Base-by-base conservation (phyloP, 2,797 vertebrate genomes). In the Glossophaga mutica region DNA sequence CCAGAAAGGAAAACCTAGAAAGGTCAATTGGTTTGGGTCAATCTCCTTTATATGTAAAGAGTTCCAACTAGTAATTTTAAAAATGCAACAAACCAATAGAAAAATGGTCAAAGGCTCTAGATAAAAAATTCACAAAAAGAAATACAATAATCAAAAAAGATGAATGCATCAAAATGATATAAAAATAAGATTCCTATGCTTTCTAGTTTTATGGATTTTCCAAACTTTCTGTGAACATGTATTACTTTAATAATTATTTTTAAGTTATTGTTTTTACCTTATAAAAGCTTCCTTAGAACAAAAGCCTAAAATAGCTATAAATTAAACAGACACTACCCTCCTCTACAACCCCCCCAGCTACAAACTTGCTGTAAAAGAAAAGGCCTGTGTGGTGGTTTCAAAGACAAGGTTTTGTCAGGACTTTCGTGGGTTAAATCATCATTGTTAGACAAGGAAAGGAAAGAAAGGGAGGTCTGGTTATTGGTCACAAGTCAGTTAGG, bases 81-180 rank as follows among this genome's bases (percentile, higher is more conserved):
- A 91, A 68, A 74, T 82, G 6, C 50, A 82, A 57, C 74, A 76
- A 12, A 48, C 44, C 9, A 68, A 92, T 15, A 70, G 48, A 67
- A 89, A 95, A 96, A 81, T 48, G 22, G 26, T 29, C 78, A 87
- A 85, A 77, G 78, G 21, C n/a, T 77, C 90, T 77, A 50, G 71
- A 46, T 26, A 52, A n/a, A 91, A 34, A 93, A 74, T 70, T 76
- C 48, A 50, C 73, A 89, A 82, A 71, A 88, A 95, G 32, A 93
- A 93, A 91, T 50, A 89, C 26, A 95, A 85, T 57, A 57, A 44
- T 55, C 46, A 81, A 48, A 90, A n/a, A 90, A 67, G 44, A 34
- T 9, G 42, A 85, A 71, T 39, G 44, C 14, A 24, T 84, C 55
- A 87, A 84, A 44, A 74, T 67, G 67, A 79, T 29, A 9, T 82